Base-by-base conservation (phyloP, 1,140 invertebrate genomes). In the Hirudo medicinalis region DNA sequence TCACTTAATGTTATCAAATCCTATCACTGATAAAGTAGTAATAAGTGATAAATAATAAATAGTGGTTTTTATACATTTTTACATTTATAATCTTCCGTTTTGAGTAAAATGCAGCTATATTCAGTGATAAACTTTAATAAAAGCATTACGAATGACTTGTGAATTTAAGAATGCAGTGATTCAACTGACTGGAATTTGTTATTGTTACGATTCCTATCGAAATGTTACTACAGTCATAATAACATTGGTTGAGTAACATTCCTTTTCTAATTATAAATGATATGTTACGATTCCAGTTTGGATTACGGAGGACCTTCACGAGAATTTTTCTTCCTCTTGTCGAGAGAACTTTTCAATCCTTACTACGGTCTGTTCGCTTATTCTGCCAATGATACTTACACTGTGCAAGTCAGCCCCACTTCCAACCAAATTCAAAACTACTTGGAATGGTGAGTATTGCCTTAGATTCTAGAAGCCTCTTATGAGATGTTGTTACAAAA, bases 321-420 rank as follows among this genome's bases (percentile, higher is more conserved):
- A 55, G 94, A 98, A 83, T 96, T 97, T 83, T 98, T 98, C 85
- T 97, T 97, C 80, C 87, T 97, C 27, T 83, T 98, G 13, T 97
- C 94, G 0, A 85, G 94, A 60, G 92, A 97, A 82, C 85, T 98
- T 0, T 98, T 98, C 83, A 97, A 97, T 84, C 94, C 94, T 0
- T 97, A 97, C 80, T 97, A 97, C 78, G 94, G 94, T 6, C 86
- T 98, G 25, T 98, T 97, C 82, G 95, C 97, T 84, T 98, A 97
- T 81, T 95, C 93, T 0, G 93, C 94, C 22, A 95, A 95, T 81
- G 92, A 97, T 78, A 94, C 92, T 22, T 97, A 97, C 80, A 97
- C 94, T 2, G 94, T 98, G n/a, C 94, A 97, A 85, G 90, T 98
- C 72, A 96, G 92, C 54, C 92, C 94, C 0, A 90, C 97, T 89